Base-by-base conservation (phyloP, 1,140 invertebrate species). In the Lasioglossum albipes region DNA sequence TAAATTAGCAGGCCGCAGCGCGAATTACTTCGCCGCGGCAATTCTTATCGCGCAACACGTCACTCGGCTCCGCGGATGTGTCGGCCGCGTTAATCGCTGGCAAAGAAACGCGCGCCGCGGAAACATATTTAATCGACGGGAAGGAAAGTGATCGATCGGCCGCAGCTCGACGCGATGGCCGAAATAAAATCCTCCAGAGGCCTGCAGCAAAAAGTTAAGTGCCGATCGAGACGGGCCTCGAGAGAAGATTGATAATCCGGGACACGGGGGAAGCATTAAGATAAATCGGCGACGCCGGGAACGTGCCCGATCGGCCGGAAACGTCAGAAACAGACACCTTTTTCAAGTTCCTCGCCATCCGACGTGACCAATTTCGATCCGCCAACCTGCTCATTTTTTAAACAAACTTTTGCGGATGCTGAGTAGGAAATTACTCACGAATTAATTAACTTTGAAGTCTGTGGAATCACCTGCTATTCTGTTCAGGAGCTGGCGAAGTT, bases 171-270 rank as follows among this genome's bases (percentile, higher is more conserved):
- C 31, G 62, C 31, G 16, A 41, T 18, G 18, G 7, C 13, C 27
- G 68, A 45, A 13, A 31, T 13, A 9, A 20, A 61, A 72, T 71
- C 42, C 61, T 49, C 9, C 10, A 2, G 22, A 7, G 31, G 36
- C 22, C 42, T 45, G 31, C 73, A 27, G 64, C 36, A 57, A 79
- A 54, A 73, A 73, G 69, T 65, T 66, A 65, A 79, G 62, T 20
- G 42, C 70, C 70, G 61, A 66, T 73, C 69, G 52, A 42, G n/a
- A 71, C n/a, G 49, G 67, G 52, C 65, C n/a, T 4, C 70, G 16
- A 22, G 69, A 18, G 13, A 66, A 79, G 49, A 73, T 79, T 73
- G 61, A 79, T 79, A 79, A 79, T 73, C 36, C 61, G 5, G 0
- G 61, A 41, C 49, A 62, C 41, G 59, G 3, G 52, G 16, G 49